phyloP scores from a whole-genome alignment of 2,113 vertebrate species.

The Numenius arquata region DNA sequence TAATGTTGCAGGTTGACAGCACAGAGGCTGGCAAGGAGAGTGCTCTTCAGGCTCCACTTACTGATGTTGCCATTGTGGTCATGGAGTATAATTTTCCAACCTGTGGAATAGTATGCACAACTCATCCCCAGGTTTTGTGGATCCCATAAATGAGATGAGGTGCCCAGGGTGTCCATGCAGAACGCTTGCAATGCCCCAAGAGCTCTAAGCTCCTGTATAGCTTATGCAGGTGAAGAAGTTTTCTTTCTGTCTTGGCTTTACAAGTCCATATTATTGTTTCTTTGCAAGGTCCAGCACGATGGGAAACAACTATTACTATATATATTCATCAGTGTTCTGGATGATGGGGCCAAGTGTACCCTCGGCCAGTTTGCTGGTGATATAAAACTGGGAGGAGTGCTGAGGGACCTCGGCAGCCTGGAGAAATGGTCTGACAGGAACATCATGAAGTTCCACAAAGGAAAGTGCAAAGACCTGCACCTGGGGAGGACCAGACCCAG shows the following conservation, averaged over 20 bases:
- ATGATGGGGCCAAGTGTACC: not conserved
- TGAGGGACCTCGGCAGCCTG: not conserved
- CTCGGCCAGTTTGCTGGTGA: not conserved
- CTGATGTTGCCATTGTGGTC: rapidly evolving
- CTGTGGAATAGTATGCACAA: not conserved
- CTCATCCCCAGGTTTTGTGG: not conserved
- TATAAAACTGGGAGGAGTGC: not conserved
- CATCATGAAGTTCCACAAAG: not conserved
- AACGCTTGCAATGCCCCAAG: not conserved
- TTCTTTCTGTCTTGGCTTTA: not conserved
- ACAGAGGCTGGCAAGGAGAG: not conserved
- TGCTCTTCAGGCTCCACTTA: not conserved
- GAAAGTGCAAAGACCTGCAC: not conserved
- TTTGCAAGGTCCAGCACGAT: not conserved
- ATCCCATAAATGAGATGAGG: not conserved
- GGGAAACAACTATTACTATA: not conserved
- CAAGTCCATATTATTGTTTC: not conserved
- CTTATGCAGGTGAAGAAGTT: not conserved
- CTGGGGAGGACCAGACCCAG: not conserved
- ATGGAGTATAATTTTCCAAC: not conserved
- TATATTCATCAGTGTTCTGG: not conserved
- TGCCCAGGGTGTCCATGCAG: not conserved
- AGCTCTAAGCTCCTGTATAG: not conserved
- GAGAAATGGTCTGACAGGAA: not conserved
- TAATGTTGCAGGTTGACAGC: not conserved